Percentiles rank a stretch among this genome's conserved stretches.
phyloP scores from a whole-genome alignment of 1,140 invertebrate genomes.

The Macrotrachela quadricornifera region DNA sequence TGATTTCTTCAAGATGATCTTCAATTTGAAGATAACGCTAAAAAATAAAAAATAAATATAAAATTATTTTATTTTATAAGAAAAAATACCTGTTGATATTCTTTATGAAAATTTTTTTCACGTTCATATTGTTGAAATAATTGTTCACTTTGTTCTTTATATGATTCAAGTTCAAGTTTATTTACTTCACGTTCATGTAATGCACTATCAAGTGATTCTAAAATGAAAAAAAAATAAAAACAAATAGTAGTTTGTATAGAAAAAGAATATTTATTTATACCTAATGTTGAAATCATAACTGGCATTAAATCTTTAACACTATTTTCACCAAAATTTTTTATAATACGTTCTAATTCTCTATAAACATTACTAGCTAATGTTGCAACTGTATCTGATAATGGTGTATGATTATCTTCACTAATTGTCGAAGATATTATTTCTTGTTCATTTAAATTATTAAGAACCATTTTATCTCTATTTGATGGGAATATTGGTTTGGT shows the following conservation, averaged over 20 bases:
- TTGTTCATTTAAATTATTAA: no score
- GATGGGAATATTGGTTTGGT: no score
- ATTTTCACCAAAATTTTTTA: conserved; percentile 84
- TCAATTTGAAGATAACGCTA: conserved; percentile 81
- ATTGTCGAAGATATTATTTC: no score
- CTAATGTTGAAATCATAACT: conserved; percentile 75
- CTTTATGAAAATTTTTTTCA: conserved; percentile 81
- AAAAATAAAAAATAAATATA: conserved; percentile 9
- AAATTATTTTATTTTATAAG: background rate
- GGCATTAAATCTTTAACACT: conserved; percentile 91
- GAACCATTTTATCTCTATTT: no score
- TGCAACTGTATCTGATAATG: conserved; percentile 1
- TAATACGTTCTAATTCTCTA: conserved; percentile 95
- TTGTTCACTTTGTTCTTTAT: conserved; percentile 95
- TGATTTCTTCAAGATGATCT: conserved; percentile 76
- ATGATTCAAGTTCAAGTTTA: conserved; percentile 77
- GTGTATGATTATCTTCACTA: no score
- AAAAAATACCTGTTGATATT: conserved; percentile 40
- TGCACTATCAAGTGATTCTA: conserved; percentile 74
- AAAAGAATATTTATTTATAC: background rate
- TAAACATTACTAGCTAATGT: conserved; percentile 79
- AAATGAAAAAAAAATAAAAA: background rate
- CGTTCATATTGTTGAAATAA: conserved; percentile 93
- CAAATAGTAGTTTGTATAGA: no score
- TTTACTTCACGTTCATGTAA: conserved; percentile 93